Percentiles rank a stretch among this genome's conserved stretches.
phyloP scores from a whole-genome alignment of 2,797 vertebrate species.

The Coranthus polyacanthus region DNA sequence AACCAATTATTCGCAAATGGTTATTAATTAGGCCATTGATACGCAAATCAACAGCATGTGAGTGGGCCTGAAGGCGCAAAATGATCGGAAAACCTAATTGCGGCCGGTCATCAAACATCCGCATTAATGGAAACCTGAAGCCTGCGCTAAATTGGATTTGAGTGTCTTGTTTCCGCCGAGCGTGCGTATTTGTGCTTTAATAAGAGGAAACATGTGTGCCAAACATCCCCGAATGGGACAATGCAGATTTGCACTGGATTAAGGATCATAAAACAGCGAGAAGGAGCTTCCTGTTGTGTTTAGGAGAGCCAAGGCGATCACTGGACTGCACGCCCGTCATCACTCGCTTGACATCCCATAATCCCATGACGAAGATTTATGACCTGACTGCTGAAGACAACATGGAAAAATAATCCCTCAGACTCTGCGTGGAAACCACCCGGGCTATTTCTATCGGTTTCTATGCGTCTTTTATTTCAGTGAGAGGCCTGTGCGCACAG shows the following conservation, averaged over 20 bases:
- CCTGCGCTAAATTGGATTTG: slow-evolving; percentile 74
- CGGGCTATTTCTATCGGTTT: slow-evolving; percentile 23
- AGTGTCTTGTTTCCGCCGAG: slow-evolving; percentile 75
- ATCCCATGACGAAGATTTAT: slow-evolving; percentile 65
- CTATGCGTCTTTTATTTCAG: slow-evolving; percentile 22
- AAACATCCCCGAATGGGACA: slow-evolving; percentile 66
- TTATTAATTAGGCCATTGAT: slow-evolving; percentile 47
- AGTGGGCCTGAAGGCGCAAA: slow-evolving; percentile 69
- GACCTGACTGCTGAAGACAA: slow-evolving; percentile 51
- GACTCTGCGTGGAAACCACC: slow-evolving; percentile 8
- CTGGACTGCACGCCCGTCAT: slow-evolving; percentile 26
- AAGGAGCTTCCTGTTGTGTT: slow-evolving; percentile 59
- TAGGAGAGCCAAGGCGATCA: slow-evolving; percentile 20
- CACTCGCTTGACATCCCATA: slow-evolving; percentile 54
- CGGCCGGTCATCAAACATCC: slow-evolving; percentile 82
- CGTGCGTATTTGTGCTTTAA: slow-evolving; percentile 67
- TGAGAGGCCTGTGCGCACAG: not conserved
- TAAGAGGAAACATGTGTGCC: slow-evolving; percentile 84
- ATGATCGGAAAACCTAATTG: slow-evolving; percentile 78
- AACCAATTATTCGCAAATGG: slow-evolving; percentile 47
- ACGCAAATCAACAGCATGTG: slow-evolving; percentile 54
- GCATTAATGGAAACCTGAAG: slow-evolving; percentile 82
- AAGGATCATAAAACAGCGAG: slow-evolving; percentile 56
- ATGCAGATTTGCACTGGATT: slow-evolving; percentile 70
- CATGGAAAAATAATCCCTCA: slow-evolving; percentile 42